These are phyloP conservation scores for Parotocinclus haroldoi DNA, from an alignment of 2,797 vertebrate species.

Conservation along the genomic window DNA sequence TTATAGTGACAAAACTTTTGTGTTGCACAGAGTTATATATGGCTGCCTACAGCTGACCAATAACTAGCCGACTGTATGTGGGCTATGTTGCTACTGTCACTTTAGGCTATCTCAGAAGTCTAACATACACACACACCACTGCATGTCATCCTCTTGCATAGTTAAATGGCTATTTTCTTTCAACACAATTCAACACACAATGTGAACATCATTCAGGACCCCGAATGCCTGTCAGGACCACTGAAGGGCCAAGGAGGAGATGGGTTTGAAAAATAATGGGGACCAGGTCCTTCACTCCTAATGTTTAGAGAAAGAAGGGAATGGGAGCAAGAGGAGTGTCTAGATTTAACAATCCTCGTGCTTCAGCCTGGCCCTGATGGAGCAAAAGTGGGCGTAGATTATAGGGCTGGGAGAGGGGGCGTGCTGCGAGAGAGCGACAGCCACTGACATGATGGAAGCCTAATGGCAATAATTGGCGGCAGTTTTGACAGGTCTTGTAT, in stretches of 20 bases:
- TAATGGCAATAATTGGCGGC: slow-evolving; percentile 99
- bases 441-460: slow-evolving; percentile 96
- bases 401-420: slow-evolving; percentile 88
- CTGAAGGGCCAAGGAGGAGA: slow-evolving; percentile 47
- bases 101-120: neutral
- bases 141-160: slow-evolving; percentile 41
- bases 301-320: slow-evolving; percentile 33
- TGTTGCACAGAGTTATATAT: too few relatives aligned
- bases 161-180: slow-evolving; percentile 56
- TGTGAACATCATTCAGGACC: slow-evolving; percentile 49
- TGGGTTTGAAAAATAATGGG: slow-evolving; percentile 37
- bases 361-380: slow-evolving; percentile 72
- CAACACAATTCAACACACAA: slow-evolving; percentile 50
- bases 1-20: too few relatives aligned
- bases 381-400: slow-evolving; percentile 97
- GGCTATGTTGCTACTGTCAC: neutral
- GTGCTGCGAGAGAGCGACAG: slow-evolving; percentile 81
- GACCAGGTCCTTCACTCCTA: slow-evolving; percentile 34
- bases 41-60: too few relatives aligned
- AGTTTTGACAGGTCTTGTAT: slow-evolving; percentile 98
- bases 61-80: too few relatives aligned
- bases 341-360: slow-evolving; percentile 67
- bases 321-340: slow-evolving; percentile 49
- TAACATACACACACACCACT: slow-evolving; percentile 9
- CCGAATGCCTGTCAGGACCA: slow-evolving; percentile 42